A percentile compares a stretch with the other conserved stretches of the same genome.
phyloP scores from a whole-genome alignment of 2,888 invertebrate species.

The Oligia strigilis region DNA sequence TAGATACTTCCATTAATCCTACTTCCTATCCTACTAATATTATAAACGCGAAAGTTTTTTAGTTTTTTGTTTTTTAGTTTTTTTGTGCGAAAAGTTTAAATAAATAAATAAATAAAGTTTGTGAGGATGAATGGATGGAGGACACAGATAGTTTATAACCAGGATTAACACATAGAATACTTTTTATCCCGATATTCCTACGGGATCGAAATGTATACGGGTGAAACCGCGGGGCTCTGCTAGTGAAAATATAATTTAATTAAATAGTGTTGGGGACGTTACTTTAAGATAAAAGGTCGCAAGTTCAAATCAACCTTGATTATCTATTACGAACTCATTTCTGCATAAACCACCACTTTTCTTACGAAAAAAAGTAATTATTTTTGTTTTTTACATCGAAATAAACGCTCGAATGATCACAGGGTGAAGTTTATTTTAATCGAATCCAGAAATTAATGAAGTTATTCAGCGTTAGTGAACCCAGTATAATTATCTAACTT shows the following conservation, averaged over 20 bases:
- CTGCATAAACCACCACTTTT: conserved; percentile 27
- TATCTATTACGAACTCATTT: conserved; percentile 48
- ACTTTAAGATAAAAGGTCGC: conserved; percentile 8
- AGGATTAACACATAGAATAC: background rate
- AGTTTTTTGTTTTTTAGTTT: too few species aligned
- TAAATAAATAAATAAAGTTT: too few species aligned
- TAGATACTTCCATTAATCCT: background rate
- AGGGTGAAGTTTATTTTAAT: conserved; percentile 55
- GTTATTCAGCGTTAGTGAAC: conserved; percentile 61
- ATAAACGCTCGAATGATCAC: conserved; percentile 60
- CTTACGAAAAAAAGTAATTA: conserved; percentile 54
- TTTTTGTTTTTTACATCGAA: conserved; percentile 55
- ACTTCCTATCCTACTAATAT: background rate
- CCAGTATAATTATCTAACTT: conserved; percentile 61
- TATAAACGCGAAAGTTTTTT: background rate
- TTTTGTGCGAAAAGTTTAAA: too few species aligned
- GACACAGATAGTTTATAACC: too few species aligned
- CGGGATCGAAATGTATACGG: background rate
- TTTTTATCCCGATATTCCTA: background rate
- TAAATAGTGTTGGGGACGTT: conserved; percentile 1
- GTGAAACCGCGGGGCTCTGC: background rate
- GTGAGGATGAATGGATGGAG: too few species aligned
- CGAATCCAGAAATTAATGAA: conserved; percentile 57
- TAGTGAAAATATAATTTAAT: conserved; percentile 27
- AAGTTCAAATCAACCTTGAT: conserved; percentile 38